Conservation (phyloP, 2,888 invertebrate species). For the Ennomos fuscantarius region DNA sequence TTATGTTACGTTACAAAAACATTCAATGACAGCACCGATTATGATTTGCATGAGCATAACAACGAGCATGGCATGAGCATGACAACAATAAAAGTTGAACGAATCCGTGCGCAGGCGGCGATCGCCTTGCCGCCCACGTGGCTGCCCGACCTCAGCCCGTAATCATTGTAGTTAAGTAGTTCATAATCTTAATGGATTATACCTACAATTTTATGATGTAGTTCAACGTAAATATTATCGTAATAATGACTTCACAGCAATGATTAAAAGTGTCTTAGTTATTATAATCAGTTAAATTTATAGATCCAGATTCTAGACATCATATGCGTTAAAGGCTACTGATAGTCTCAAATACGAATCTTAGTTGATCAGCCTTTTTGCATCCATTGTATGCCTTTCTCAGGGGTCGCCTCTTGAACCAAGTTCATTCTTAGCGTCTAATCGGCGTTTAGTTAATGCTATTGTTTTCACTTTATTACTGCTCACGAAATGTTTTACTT, state of each 20-base stretch:
- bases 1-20: conserved; percentile 63
- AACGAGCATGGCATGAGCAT: conserved; percentile 45
- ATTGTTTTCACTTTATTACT: no score
- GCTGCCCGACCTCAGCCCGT: conserved; percentile 14
- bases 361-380: no score
- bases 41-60: conserved; percentile 67
- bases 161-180: conserved; percentile 14
- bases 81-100: conserved; percentile 33
- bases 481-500: no score
- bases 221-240: conserved; percentile 17
- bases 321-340: no score
- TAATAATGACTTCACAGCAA: conserved; percentile 2
- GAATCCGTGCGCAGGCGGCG: conserved; percentile 30
- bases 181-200: conserved; percentile 31
- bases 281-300: no score
- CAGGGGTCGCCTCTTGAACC: no score
- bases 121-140: conserved; percentile 34
- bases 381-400: no score
- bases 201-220: conserved; percentile 24
- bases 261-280: no score
- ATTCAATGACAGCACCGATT: conserved; percentile 62
- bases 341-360: no score
- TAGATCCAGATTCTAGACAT: no score
- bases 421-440: no score
- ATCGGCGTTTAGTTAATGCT: no score